A percentile compares a stretch with the other conserved stretches of the same genome.
phyloP scores from a whole-genome alignment of 2,797 vertebrate species.

The Ispidina lecontei region DNA sequence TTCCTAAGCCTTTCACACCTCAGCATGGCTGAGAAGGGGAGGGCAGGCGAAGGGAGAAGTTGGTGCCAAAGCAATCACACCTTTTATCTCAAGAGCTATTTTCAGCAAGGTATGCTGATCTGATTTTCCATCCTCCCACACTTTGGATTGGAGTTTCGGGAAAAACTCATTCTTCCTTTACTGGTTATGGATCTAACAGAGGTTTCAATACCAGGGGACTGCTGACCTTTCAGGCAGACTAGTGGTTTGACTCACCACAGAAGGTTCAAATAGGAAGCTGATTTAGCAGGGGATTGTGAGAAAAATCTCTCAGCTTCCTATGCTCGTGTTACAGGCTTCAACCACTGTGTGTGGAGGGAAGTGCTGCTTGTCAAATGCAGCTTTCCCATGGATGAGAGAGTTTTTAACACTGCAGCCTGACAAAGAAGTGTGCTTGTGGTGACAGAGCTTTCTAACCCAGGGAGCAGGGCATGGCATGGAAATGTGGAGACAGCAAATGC shows the following conservation, averaged over 20 bases:
- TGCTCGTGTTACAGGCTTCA: neutral
- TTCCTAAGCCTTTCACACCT: constrained; percentile 36
- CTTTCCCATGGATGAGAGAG: neutral
- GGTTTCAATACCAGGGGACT: neutral
- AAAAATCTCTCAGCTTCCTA: neutral
- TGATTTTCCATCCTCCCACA: constrained; percentile 27
- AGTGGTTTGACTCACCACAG: neutral
- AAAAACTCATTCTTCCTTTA: neutral
- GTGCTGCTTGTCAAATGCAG: neutral
- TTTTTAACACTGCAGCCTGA: neutral
- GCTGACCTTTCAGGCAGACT: neutral
- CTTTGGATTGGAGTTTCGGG: neutral
- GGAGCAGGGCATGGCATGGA: neutral
- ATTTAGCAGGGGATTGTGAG: neutral
- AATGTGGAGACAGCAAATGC: accelerated
- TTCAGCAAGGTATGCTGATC: constrained; percentile 8
- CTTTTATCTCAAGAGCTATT: constrained; percentile 45
- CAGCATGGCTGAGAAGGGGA: neutral
- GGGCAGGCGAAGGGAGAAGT: neutral
- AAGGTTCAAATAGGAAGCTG: neutral
- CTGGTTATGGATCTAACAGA: neutral
- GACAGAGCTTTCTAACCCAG: neutral
- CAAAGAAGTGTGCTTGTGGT: neutral
- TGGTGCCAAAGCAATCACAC: constrained; percentile 9
- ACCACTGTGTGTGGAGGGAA: neutral